Evolutionary conservation across 2,797 vertebrate genomes (phyloP).

Genomic region (Atherinosoma microstoma): DNA sequence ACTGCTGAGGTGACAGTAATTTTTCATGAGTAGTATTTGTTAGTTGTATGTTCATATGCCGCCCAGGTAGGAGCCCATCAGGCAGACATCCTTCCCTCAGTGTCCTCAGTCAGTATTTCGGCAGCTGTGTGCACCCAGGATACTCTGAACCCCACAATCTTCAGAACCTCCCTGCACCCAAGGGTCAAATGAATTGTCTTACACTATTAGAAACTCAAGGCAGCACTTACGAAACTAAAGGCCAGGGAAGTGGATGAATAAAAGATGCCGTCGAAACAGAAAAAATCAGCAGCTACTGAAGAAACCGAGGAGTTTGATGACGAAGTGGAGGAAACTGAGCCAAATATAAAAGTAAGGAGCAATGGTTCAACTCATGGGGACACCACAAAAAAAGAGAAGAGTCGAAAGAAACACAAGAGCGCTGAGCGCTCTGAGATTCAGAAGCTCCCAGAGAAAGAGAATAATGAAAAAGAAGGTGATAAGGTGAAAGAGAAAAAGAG

Average conservation of each 20-base stretch:
- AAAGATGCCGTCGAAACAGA: constrained; percentile 89
- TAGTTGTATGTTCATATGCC: constrained; percentile 66
- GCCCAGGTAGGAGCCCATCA: constrained; percentile 55
- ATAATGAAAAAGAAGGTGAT: constrained; percentile 55
- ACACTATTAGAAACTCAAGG: constrained; percentile 82
- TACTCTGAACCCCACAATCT: constrained; percentile 39
- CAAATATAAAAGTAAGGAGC: constrained; percentile 72
- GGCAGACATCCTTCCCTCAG: constrained; percentile 32
- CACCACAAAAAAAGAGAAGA: constrained; percentile 60
- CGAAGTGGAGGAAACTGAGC: constrained; percentile 76
- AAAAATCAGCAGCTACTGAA: constrained; percentile 81
- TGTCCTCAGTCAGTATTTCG: constrained; percentile 48
- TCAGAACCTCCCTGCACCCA: constrained; percentile 59
- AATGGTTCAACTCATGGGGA: constrained; percentile 50
- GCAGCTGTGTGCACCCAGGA: constrained; percentile 37
- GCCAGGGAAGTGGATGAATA: constrained; percentile 88
- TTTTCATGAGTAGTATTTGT: constrained; percentile 88
- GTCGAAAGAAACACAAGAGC: constrained; percentile 65
- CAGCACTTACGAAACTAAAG: constrained; percentile 80
- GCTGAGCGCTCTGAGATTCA: constrained; percentile 43
- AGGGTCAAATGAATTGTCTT: constrained; percentile 85
- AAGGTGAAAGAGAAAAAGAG: constrained; percentile 73
- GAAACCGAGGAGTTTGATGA: constrained; percentile 83
- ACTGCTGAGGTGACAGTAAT: constrained; percentile 81
- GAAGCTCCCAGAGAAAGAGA: constrained; percentile 42